phyloP scores from a whole-genome alignment of 2,113 vertebrate genomes.

The Acinonyx jubatus region DNA sequence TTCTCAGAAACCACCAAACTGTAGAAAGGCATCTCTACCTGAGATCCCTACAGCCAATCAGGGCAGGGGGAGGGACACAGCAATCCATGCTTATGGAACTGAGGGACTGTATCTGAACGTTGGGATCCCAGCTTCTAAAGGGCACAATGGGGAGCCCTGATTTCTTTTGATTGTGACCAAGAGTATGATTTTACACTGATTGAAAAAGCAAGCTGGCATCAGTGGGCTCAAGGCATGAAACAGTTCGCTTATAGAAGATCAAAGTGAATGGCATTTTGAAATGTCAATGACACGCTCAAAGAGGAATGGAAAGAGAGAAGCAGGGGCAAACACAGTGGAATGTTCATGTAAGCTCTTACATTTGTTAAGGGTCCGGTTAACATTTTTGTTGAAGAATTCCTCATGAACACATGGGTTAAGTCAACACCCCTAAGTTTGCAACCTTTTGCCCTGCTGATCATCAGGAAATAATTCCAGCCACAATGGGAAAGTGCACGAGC shows the following conservation, averaged over 20 bases:
- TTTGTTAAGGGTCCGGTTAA: not conserved
- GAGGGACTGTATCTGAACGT: not conserved
- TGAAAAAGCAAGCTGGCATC: not conserved
- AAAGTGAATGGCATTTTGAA: not conserved
- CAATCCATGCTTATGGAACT: fast-evolving
- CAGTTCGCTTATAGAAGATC: not conserved
- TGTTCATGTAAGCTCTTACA: not conserved
- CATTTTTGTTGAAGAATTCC: not conserved
- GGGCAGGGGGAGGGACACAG: not conserved
- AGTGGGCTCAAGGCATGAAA: not conserved
- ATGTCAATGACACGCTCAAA: not conserved
- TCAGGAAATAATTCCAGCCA: constrained; percentile 77
- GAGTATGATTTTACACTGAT: not conserved
- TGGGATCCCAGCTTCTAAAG: not conserved
- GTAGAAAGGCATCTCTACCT: not conserved
- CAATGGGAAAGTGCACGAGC: constrained; percentile 58
- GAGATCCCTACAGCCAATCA: not conserved
- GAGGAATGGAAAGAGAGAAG: not conserved
- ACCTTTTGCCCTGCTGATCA: constrained; percentile 72
- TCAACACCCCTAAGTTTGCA: constrained; percentile 65
- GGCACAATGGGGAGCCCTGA: not conserved
- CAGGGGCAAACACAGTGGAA: not conserved
- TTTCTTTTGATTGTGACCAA: not conserved
- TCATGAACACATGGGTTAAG: not conserved
- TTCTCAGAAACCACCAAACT: not conserved